phyloP scores from a whole-genome alignment of 1,140 invertebrate genomes.

The Charaxes varanes region DNA sequence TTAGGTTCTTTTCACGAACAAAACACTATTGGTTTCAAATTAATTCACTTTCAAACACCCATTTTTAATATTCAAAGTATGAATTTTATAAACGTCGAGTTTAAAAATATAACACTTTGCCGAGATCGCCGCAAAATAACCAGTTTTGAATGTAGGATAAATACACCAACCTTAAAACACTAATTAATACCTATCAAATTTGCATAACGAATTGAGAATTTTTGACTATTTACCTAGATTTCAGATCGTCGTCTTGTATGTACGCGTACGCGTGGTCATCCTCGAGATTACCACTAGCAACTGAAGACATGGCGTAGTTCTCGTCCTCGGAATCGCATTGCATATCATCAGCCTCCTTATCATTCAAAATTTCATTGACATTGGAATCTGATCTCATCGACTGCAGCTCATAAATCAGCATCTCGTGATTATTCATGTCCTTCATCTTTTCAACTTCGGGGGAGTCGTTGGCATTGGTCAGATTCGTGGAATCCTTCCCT shows the following conservation, averaged over 20 bases:
- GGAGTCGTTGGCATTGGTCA: conserved; percentile 44
- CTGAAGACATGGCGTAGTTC: conserved; percentile 53
- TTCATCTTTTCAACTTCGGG: conserved; percentile 62
- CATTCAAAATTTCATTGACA: conserved; percentile 49
- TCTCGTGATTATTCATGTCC: conserved; percentile 76
- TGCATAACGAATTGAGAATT: too few species aligned
- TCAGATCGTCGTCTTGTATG: conserved; percentile 61
- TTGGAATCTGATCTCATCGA: conserved; percentile 70
- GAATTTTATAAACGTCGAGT: too few species aligned
- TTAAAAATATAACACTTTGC: too few species aligned
- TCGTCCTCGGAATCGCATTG: conserved; percentile 45
- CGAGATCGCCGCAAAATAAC: too few species aligned
- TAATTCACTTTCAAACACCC: too few species aligned
- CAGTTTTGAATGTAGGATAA: too few species aligned
- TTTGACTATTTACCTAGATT: conserved; percentile 57
- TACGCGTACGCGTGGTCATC: conserved; percentile 62
- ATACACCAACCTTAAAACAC: too few species aligned
- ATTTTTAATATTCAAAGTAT: too few species aligned
- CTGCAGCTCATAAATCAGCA: conserved; percentile 75
- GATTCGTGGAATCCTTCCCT: conserved; percentile 47
- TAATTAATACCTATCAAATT: too few species aligned
- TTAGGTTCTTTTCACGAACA: too few species aligned
- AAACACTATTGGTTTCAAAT: too few species aligned
- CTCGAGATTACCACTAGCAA: conserved; percentile 46
- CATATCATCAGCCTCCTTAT: conserved; percentile 25